Percentiles rank a stretch among this genome's conserved stretches.
These are phyloP conservation scores for Drosophila triauraria DNA, from an alignment of 1,140 invertebrate genomes.

Conservation along the genomic window DNA sequence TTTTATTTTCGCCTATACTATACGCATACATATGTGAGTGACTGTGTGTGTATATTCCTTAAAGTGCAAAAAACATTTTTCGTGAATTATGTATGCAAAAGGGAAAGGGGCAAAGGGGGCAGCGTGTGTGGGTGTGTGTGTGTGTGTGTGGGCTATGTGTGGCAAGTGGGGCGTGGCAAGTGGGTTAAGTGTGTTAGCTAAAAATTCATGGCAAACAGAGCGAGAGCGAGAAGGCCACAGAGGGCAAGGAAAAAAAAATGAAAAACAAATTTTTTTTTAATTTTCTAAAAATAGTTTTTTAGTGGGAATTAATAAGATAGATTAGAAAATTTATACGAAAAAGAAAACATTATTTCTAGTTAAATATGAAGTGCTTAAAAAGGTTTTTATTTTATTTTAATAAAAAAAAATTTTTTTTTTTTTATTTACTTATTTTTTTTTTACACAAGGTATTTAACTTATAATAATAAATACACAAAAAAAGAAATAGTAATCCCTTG, in stretches of 20 bases:
- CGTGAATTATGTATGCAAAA: constrained; percentile 75
- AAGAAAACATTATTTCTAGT: not conserved
- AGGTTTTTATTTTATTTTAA: no score
- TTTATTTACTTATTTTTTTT: no score
- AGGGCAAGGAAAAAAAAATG: not conserved
- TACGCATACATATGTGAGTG: not conserved
- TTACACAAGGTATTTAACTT: no score
- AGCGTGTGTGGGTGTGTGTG: no score
- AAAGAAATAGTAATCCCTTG: no score
- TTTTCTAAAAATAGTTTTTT: not conserved
- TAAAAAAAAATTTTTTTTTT: no score
- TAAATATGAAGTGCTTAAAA: no score
- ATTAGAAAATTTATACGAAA: not conserved
- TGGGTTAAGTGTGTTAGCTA: constrained; percentile 80
- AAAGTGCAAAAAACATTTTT: constrained; percentile 73
- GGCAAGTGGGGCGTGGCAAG: constrained; percentile 55
- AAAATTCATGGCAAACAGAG: constrained; percentile 67
- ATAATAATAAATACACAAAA: no score
- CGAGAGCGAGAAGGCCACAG: constrained; percentile 8
- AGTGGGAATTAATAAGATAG: not conserved
- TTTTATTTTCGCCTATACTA: constrained; percentile 38
- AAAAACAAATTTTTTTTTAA: not conserved
- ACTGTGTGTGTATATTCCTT: constrained; percentile 52
- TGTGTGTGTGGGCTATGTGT: constrained; percentile 15
- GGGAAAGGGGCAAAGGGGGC: not conserved